These are phyloP conservation scores for Volucella inanis DNA, from an alignment of 2,888 invertebrate species.

Conservation along the genomic window DNA sequence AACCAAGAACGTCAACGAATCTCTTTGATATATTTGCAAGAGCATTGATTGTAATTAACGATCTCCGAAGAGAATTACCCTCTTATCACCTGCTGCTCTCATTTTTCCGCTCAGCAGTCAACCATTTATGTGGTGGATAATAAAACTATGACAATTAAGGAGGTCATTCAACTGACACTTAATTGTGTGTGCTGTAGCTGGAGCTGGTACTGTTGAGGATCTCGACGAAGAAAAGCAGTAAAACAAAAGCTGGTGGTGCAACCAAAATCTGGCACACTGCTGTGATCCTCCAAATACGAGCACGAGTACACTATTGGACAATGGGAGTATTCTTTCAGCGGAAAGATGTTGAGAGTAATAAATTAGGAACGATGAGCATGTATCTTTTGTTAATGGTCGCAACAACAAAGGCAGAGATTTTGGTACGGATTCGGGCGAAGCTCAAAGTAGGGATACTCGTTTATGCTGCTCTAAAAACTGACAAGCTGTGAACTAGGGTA, in stretches of 20 bases:
- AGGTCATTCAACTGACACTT: conserved; percentile 75
- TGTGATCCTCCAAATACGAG: conserved; percentile 5
- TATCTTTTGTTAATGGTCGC: background rate
- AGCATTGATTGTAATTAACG: background rate
- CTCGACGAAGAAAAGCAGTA: conserved; percentile 1
- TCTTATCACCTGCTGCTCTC: conserved; percentile 36
- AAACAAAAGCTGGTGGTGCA: background rate
- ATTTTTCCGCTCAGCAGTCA: conserved; percentile 34
- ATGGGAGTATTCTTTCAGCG: conserved; percentile 17
- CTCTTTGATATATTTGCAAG: background rate
- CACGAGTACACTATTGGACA: background rate
- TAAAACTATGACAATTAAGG: conserved; percentile 67
- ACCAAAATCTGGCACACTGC: conserved; percentile 25
- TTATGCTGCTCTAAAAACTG: too few relatives aligned
- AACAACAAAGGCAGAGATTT: too few relatives aligned
- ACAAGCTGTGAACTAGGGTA: too few relatives aligned
- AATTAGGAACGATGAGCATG: conserved; percentile 10
- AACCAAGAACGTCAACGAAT: background rate
- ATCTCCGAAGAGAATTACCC: conserved; percentile 10
- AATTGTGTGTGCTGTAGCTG: background rate
- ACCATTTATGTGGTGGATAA: conserved; percentile 38
- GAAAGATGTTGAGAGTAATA: conserved; percentile 25
- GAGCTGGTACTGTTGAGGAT: background rate
- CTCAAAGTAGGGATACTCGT: too few relatives aligned
- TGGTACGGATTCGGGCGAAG: too few relatives aligned